phyloP scores from a whole-genome alignment of 2,888 invertebrate species.

The Abrostola tripartita region DNA sequence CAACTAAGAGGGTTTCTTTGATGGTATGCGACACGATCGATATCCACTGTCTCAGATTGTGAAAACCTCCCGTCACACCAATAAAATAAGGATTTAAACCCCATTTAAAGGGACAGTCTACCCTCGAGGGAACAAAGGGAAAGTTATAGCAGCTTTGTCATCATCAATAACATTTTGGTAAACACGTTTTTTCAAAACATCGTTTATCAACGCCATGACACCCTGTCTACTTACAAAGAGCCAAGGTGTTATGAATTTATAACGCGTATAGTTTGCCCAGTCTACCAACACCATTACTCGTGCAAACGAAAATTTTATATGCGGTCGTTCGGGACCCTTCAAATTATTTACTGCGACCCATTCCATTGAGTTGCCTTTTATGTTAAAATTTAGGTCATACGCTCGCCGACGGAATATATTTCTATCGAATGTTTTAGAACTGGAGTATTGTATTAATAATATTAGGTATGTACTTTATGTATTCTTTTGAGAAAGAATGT shows the following conservation, averaged over 20 bases:
- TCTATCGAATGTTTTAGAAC: conserved; percentile 47
- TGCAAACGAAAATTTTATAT: conserved; percentile 50
- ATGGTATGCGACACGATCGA: conserved; percentile 23
- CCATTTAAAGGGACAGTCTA: conserved; percentile 38
- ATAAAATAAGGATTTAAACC: conserved; percentile 53
- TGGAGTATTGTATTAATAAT: not conserved
- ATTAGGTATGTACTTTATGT: too few species aligned
- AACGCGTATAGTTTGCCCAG: conserved; percentile 45
- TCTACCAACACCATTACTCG: conserved; percentile 46
- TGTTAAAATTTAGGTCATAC: conserved; percentile 45
- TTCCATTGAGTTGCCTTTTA: conserved; percentile 32
- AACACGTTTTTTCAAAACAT: conserved; percentile 49
- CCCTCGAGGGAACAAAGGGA: conserved; percentile 27
- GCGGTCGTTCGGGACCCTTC: conserved; percentile 44
- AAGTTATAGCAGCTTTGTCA: conserved; percentile 45
- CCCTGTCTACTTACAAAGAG: conserved; percentile 36
- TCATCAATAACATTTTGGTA: conserved; percentile 52
- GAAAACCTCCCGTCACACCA: conserved; percentile 30
- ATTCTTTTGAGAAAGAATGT: too few species aligned
- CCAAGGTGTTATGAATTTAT: conserved; percentile 52
- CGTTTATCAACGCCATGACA: conserved; percentile 50
- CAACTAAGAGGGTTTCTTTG: conserved; percentile 10
- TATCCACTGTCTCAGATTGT: conserved; percentile 21
- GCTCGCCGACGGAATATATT: conserved; percentile 39
- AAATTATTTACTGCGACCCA: conserved; percentile 48